Percentiles rank a stretch among this genome's conserved stretches.
Evolutionary conservation across 2,113 vertebrate species (phyloP).

Genomic region (Plestiodon gilberti): DNA sequence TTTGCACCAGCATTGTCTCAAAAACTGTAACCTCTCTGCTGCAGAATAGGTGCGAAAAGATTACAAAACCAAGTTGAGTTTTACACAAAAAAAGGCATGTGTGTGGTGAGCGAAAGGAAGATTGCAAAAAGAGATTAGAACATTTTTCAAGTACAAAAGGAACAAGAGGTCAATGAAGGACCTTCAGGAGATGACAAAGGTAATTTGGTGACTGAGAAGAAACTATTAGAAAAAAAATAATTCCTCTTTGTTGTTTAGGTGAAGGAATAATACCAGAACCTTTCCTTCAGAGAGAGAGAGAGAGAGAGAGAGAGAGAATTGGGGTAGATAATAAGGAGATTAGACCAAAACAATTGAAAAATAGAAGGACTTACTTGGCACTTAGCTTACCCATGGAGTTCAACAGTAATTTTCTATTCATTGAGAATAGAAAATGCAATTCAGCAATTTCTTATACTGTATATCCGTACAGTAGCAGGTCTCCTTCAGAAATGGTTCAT

Average conservation of each 20-base stretch:
- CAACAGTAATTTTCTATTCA: conserved; percentile 31
- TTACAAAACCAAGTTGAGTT: conserved; percentile 56
- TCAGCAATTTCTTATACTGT: conserved; percentile 41
- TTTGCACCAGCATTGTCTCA: conserved; percentile 29
- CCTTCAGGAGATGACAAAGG: conserved; percentile 61
- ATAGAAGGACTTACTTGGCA: conserved; percentile 42
- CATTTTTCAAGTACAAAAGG: conserved; percentile 65
- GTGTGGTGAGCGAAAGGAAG: conserved; percentile 59
- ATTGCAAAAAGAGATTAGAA: conserved; percentile 68
- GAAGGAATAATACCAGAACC: conserved; percentile 50
- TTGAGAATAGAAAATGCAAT: conserved; percentile 52
- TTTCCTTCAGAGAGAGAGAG: conserved; percentile 40
- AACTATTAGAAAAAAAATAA: conserved; percentile 58
- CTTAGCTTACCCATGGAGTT: conserved; percentile 30
- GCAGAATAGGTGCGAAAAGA: conserved; percentile 46
- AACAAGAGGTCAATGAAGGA: conserved; percentile 63
- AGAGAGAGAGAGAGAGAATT: conserved; percentile 58
- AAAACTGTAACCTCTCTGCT: conserved; percentile 41
- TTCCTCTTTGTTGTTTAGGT: conserved; percentile 49
- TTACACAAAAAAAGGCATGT: conserved; percentile 50
- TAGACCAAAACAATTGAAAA: conserved; percentile 63
- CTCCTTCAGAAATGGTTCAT: conserved; percentile 27
- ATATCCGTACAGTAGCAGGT: conserved; percentile 21
- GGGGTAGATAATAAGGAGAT: conserved; percentile 53
- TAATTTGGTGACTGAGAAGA: conserved; percentile 64